These are phyloP conservation scores for Aphodius sticticus DNA, from an alignment of 2,888 invertebrate species.

Conservation along the genomic window DNA sequence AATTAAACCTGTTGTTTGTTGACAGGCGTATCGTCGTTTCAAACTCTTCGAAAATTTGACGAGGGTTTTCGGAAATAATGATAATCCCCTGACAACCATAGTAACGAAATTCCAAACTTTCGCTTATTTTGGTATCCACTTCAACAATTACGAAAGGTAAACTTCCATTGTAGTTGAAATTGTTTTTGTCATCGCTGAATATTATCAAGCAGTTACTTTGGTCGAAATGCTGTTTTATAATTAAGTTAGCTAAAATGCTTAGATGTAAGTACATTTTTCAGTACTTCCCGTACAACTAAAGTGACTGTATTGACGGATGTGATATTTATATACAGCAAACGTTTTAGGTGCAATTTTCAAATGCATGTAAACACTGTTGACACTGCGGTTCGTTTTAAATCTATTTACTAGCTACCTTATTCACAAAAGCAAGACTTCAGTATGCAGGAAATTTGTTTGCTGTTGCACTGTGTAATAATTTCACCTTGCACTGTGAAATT, in stretches of 20 bases:
- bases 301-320: no score
- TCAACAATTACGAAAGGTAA: conserved; percentile 14
- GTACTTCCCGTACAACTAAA: no score
- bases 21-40: conserved; percentile 11
- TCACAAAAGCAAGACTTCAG: no score
- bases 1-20: conserved; percentile 24
- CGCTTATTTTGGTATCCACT: neutral
- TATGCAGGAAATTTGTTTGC: no score
- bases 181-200: neutral
- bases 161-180: neutral
- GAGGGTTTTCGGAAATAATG: conserved; percentile 7
- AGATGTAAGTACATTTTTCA: conserved; percentile 5
- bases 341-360: no score
- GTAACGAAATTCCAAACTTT: conserved; percentile 11
- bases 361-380: no score
- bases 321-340: no score
- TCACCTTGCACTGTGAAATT: neutral
- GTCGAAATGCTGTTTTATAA: neutral
- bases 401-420: no score
- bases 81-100: conserved; percentile 27
- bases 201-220: conserved; percentile 12
- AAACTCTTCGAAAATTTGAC: conserved; percentile 9
- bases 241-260: conserved; percentile 15
- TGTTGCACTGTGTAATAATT: no score
- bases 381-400: no score